Evolutionary conservation across 2,888 invertebrate genomes (phyloP).

Genomic region (Himalopsyche tibetana): DNA sequence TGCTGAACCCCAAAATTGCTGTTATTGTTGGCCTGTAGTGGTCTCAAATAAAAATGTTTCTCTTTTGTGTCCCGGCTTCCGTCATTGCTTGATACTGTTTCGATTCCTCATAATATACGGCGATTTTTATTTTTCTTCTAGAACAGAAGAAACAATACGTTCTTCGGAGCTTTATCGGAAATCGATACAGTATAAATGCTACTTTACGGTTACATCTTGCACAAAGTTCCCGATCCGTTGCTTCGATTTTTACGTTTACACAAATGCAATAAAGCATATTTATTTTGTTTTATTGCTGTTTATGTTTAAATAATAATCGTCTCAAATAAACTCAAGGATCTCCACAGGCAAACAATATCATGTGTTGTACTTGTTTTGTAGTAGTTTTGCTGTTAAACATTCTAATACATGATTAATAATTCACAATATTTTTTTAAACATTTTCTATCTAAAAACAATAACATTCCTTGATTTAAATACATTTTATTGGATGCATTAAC

Average conservation of each 20-base stretch:
- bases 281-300: conserved; percentile 7
- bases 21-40: conserved; percentile 43
- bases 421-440: not conserved
- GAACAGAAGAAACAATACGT: conserved; percentile 16
- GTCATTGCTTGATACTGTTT: conserved; percentile 40
- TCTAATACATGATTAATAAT: conserved; percentile 10
- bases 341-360: conserved; percentile 42
- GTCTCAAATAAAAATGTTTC: conserved; percentile 35
- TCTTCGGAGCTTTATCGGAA: conserved; percentile 23
- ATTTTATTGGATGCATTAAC: conserved; percentile 32
- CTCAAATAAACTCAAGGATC: conserved; percentile 22
- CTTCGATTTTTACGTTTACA: not conserved
- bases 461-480: no score
- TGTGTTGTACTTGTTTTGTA: conserved; percentile 36
- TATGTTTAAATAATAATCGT: conserved; percentile 29
- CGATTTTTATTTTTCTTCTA: conserved; percentile 38
- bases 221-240: conserved; percentile 28
- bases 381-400: conserved; percentile 24
- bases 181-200: conserved; percentile 34
- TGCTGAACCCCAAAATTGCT: conserved; percentile 42
- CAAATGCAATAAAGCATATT: not conserved
- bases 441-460: no score
- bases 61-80: conserved; percentile 35
- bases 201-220: conserved; percentile 40
- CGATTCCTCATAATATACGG: conserved; percentile 18